Base-by-base conservation (phyloP, 2,113 vertebrate genomes). In the Tamias sibiricus region DNA sequence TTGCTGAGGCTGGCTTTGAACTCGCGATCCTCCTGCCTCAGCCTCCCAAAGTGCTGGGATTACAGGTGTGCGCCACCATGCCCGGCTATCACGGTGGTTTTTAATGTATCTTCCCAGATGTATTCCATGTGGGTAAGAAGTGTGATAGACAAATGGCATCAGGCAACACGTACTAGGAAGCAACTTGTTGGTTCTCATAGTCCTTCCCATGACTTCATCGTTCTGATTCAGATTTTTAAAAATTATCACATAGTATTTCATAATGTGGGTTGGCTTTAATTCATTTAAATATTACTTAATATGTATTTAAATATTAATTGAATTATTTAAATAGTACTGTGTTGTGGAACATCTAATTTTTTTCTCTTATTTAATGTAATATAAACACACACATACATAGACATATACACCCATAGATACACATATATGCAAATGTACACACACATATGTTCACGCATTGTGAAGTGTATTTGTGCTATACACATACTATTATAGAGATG, bases 101-200 rank as follows among this genome's bases (percentile, higher is more conserved):
- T 37, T 26, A 16, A 12, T 1, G 9, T 13, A 4, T 62, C 59
- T 40, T 76, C 62, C 42, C 37, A 71, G 71, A 49, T 1, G n/a
- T 28, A 40, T 4, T 24, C 12, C 35, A 13, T 3, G 3, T 66
- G 24, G 32, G 8, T 30, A 17, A 59, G 35, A 13, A 69, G 13
- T 2, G 5, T 64, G 26, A 20, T 6, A 0, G 35, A 2, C 49
- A 24, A 0, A 17, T 4, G 42, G 17, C n/a, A 40, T 14, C 82
- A 30, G 54, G 6, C 10, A 20, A 8, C 11, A 2, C 0, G 0
- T 9, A 10, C 7, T 26, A 4, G 4, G 59, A 35, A 30, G 66
- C 19, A n/a, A 40, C 14, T 57, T 59, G 71, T 66, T 42, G 32
- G n/a, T 54, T 40, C 22, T 81, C 59, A 40, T 5, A 1, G 6